Conservation (phyloP, 2,797 vertebrate species). For the Salmo trutta region DNA sequence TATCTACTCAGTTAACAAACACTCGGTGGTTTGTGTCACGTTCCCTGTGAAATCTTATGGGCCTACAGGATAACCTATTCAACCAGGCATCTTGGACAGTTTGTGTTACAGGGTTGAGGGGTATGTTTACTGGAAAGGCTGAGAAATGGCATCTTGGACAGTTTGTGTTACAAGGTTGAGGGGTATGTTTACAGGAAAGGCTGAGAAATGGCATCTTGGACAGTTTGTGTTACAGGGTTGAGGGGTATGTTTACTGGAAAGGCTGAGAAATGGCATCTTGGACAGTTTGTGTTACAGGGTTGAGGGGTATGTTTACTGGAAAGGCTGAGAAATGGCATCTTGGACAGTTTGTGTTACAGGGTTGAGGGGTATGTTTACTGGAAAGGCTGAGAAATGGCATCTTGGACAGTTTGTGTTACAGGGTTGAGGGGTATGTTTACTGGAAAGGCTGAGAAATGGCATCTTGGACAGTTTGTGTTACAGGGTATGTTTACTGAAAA, state of each 20-base stretch:
- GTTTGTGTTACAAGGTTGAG: too few relatives aligned
- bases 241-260: not conserved
- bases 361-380: not conserved
- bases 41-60: not conserved
- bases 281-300: too few relatives aligned
- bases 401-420: too few relatives aligned
- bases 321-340: not conserved
- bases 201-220: not conserved
- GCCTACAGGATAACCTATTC: not conserved
- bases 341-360: too few relatives aligned
- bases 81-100: not conserved
- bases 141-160: too few relatives aligned
- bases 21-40: not conserved
- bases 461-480: too few relatives aligned
- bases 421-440: not conserved
- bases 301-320: not conserved
- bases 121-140: not conserved
- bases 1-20: not conserved
- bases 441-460: not conserved
- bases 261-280: slow-evolving; percentile 2
- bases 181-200: not conserved
- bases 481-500: not conserved
- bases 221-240: too few relatives aligned
- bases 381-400: not conserved
- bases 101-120: not conserved